Percentiles rank a stretch among this genome's conserved stretches.
Evolutionary conservation across 92 coral and sea anemone species (phyloP).

Genomic region (Bergia sp.): DNA sequence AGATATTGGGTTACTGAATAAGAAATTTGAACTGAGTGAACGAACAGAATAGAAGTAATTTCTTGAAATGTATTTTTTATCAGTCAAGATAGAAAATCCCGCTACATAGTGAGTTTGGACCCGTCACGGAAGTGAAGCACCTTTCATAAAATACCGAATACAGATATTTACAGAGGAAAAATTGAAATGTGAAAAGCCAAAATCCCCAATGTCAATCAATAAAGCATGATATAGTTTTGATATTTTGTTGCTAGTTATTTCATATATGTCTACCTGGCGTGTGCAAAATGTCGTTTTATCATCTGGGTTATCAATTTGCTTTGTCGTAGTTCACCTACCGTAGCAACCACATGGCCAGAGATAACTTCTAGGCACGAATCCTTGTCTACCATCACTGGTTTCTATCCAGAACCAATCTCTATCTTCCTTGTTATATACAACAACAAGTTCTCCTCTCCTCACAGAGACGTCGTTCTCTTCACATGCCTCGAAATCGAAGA

Average conservation of each 20-base stretch:
- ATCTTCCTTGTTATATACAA: slow-evolving; percentile 62
- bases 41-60: not conserved
- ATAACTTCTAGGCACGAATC: slow-evolving; percentile 65
- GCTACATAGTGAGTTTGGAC: not conserved
- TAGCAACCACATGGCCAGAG: slow-evolving; percentile 76
- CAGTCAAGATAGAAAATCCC: not conserved
- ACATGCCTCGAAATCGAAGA: slow-evolving; percentile 64
- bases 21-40: too few relatives aligned
- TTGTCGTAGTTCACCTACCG: slow-evolving; percentile 43
- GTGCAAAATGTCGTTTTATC: not conserved
- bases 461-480: slow-evolving; percentile 66
- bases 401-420: slow-evolving; percentile 75
- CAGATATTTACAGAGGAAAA: not conserved
- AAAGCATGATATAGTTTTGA: not conserved
- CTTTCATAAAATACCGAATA: too few relatives aligned
- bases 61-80: not conserved
- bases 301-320: not conserved
- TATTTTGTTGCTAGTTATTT: not conserved
- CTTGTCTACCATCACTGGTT: slow-evolving; percentile 46
- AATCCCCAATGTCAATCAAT: not conserved
- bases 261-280: not conserved
- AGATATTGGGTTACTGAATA: not conserved
- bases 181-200: too few relatives aligned
- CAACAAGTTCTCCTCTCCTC: slow-evolving; percentile 59
- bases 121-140: not conserved